phyloP scores from a whole-genome alignment of 2,888 invertebrate genomes.

The Xestia rhomboidea region DNA sequence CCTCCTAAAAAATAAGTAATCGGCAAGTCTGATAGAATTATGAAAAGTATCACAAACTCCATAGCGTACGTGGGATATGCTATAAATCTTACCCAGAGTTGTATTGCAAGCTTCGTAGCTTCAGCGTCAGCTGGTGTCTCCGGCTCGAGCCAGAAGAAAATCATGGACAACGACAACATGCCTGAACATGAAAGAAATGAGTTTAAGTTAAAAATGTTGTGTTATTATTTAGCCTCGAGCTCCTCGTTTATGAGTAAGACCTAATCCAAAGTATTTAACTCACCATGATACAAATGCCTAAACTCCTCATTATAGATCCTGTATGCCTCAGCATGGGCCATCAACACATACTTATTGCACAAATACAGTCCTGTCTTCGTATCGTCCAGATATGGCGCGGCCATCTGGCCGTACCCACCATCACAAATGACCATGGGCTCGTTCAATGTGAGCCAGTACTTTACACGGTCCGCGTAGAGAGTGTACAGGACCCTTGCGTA shows the following conservation, averaged over 20 bases:
- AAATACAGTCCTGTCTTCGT: constrained; percentile 18
- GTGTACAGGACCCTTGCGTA: constrained; percentile 89
- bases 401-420: background rate
- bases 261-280: background rate
- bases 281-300: constrained; percentile 29
- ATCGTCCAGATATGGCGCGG: constrained; percentile 14
- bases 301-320: constrained; percentile 32
- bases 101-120: constrained; percentile 16
- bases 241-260: background rate
- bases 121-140: constrained; percentile 81
- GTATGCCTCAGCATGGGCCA: constrained; percentile 26
- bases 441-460: constrained; percentile 93
- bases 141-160: constrained; percentile 86
- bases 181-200: constrained; percentile 60
- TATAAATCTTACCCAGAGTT: constrained; percentile 22
- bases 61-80: background rate
- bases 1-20: constrained; percentile 52
- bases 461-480: constrained; percentile 90
- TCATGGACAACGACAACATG: constrained; percentile 69
- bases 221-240: background rate
- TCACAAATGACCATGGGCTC: constrained; percentile 78
- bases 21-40: background rate
- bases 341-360: constrained; percentile 25
- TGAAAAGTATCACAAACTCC: too few species aligned
- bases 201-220: background rate